phyloP scores from a whole-genome alignment of 2,797 vertebrate species.

The Phaenicophaeus curvirostris region DNA sequence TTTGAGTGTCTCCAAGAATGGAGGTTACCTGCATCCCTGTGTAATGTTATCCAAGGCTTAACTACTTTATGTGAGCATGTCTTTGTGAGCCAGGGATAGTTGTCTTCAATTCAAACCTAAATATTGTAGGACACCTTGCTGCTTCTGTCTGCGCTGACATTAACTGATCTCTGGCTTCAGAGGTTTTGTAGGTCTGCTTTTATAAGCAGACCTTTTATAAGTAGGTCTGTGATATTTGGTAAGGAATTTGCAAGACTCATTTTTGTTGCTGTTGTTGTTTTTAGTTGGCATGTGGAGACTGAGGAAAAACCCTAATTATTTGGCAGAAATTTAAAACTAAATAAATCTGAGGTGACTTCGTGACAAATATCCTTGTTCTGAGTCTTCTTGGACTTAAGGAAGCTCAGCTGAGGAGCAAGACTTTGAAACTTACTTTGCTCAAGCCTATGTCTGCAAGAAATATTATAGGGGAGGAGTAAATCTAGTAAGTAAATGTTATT shows the following conservation, averaged over 20 bases:
- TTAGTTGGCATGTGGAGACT: background rate
- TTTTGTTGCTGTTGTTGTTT: background rate
- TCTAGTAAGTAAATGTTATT: background rate
- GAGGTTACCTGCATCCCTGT: fast-evolving
- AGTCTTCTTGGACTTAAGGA: background rate
- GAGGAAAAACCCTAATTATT: background rate
- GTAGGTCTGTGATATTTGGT: background rate
- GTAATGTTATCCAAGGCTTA: background rate
- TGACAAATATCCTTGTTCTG: background rate
- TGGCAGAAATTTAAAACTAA: background rate
- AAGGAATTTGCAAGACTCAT: background rate
- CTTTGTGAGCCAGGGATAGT: background rate
- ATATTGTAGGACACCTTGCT: background rate
- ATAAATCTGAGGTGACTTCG: background rate
- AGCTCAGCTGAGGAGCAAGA: background rate
- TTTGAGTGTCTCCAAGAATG: background rate
- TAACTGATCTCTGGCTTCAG: background rate
- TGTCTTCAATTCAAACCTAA: background rate
- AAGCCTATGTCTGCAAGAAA: background rate
- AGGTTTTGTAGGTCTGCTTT: background rate
- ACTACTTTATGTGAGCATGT: background rate
- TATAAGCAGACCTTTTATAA: too few species aligned
- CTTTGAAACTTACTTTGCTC: background rate
- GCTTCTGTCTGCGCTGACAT: background rate
- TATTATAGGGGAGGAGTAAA: background rate